Evolutionary conservation across 2,797 vertebrate genomes (phyloP), one percentile per base, ranked within the genome.

Genomic region (Crenichthys baileyi): DNA sequence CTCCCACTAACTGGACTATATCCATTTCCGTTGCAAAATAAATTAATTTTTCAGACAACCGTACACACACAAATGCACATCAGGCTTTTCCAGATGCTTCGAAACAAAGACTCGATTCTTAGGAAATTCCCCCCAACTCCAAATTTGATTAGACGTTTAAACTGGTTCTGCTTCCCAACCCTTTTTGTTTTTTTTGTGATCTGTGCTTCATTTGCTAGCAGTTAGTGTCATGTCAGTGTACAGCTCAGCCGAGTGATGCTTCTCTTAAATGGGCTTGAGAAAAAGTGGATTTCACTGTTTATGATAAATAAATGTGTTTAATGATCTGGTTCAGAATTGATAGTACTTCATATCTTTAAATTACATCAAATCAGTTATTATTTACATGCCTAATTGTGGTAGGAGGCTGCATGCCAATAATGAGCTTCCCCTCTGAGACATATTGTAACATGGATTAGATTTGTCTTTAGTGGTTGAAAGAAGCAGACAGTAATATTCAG

Each of bases 71-170:
- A 85, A 51, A 88, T 81, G 77, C 77, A 79, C 76, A 82, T 86
- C 79, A 83, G 76, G 79, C 76, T 86, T 90, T 88, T 89, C 88
- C 91, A 92, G 86, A 87, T 89, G 81, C 82, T 80, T 79, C 58
- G 48, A 80, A 84, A 93, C 93, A 90, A 91, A 84, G 73, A 48
- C 73, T 85, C 71, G 74, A 79, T 87, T 93, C 90, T 90, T 87
- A 86, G 86, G 76, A 79, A 83, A 80, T 63, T 44, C 41, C 79
- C 77, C 80, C 78, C 56, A 29, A 50, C 71, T 26, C 55, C 72
- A 77, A 88, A 89, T 87, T 81, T 26, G 88, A 91, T 90, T 85
- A 88, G 72, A 86, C 83, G 73, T 70, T 72, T 70, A 75, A 84
- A 82, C 86, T 89, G 83, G 81, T 81, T 83, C 70, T 80, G 58